Evolutionary conservation across 2,113 vertebrate species (phyloP), one percentile per base, ranked within the genome.

Genomic region (Cyprinodon brontotheroides): DNA sequence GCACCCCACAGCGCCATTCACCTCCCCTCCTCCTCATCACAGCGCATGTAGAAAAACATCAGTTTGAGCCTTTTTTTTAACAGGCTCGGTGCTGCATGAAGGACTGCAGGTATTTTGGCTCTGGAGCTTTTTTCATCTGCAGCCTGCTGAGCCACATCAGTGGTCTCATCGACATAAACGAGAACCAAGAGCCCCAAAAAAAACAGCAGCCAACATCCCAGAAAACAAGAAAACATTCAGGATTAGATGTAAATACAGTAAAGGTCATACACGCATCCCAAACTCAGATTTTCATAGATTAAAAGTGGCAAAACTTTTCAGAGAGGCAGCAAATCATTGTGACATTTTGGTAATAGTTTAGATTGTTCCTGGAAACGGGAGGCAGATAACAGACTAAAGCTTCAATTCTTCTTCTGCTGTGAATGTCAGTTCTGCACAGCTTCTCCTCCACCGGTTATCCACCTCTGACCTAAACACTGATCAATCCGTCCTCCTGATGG

Each of bases 271-370:
- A 20, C 1, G 20, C 6, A 9, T 22, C n/a, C 12, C 29, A 43
- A 57, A 43, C 38, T 57, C 50, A 57, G 4, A 17, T 1, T 8
- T 3, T 17, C n/a, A 43, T 4, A 2, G 14, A 71, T 50, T 47
- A 37, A 63, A 77, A 48, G 57, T 29, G 20, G 2, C 4, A 20
- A 67, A 73, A 59, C 53, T n/a, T 3, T 2, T 43, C 14, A 15
- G 11, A 60, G 66, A 38, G 17, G 43, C 22, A 69, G 13, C 15
- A 22, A 65, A 22, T 70, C 48, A 60, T 65, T 0, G 47, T 60
- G 73, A 72, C 61, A 65, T 62, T 78, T 65, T 62, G 47, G 39
- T 61, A 57, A 64, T 17, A 11, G 22, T 72, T 72, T 3, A 72
- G 68, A 45, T 65, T 6, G 0, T 72, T 62, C 38, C 47, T 50